A percentile compares a stretch with the other conserved stretches of the same genome.
Evolutionary conservation across 1,140 invertebrate species (phyloP).

Genomic region (Drosophila nikananu): DNA sequence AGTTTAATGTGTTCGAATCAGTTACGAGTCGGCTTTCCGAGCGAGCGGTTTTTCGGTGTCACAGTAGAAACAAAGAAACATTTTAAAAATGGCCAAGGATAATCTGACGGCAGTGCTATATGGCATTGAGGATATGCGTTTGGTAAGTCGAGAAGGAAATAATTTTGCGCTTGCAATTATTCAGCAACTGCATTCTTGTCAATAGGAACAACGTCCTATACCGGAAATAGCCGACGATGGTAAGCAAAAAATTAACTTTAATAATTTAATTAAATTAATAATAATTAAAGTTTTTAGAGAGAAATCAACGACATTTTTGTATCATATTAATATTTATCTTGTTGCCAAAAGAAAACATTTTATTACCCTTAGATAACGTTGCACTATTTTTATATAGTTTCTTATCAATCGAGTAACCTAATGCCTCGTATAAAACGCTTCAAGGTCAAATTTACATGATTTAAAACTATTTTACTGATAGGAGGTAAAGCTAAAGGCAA

Average conservation of each 20-base stretch:
- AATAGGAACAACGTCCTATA: constrained; percentile 89
- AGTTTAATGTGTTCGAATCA: constrained; percentile 11
- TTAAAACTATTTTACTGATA: background rate
- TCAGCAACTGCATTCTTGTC: background rate
- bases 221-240: constrained; percentile 88
- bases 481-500: background rate
- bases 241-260: constrained; percentile 15
- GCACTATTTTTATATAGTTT: background rate
- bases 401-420: background rate
- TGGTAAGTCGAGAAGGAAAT: constrained; percentile 88
- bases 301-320: background rate
- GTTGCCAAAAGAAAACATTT: too few relatives aligned
- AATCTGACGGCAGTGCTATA: constrained; percentile 90
- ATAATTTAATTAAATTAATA: background rate
- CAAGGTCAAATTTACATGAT: constrained; percentile 27
- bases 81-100: constrained; percentile 64
- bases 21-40: constrained; percentile 13
- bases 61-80: background rate
- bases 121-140: constrained; percentile 90
- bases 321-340: background rate
- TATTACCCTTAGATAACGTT: background rate
- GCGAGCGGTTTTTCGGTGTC: constrained; percentile 1
- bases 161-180: background rate
- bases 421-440: background rate
- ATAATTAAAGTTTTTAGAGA: too few relatives aligned